These are phyloP conservation scores for Eucidaris tribuloides DNA, from an alignment of 35 echinoderm and acorn worm species.

Conservation along the genomic window DNA sequence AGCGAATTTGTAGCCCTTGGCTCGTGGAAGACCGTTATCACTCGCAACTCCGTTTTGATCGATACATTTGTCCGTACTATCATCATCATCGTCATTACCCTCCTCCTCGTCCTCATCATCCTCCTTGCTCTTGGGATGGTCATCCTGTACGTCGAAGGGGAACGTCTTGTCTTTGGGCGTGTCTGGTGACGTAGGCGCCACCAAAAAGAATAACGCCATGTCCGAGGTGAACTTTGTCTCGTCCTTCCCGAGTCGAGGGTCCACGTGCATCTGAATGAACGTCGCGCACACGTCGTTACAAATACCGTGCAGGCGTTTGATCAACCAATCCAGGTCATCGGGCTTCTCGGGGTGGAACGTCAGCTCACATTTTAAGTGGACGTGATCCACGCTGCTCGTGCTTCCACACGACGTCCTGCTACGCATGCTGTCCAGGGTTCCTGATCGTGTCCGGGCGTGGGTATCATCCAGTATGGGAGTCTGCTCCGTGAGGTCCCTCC, in stretches of 20 bases:
- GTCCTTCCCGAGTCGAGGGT: slow-evolving; percentile 19
- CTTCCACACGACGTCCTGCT: slow-evolving; percentile 31
- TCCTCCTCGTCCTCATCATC: slow-evolving; percentile 26
- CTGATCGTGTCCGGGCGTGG: slow-evolving; percentile 34
- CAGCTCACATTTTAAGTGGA: slow-evolving; percentile 73
- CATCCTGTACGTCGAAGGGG: background rate
- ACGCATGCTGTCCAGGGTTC: slow-evolving; percentile 51
- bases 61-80: background rate
- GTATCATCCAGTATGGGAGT: background rate
- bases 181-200: slow-evolving; percentile 75
- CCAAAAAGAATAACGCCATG: slow-evolving; percentile 85
- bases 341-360: slow-evolving; percentile 62
- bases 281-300: slow-evolving; percentile 82
- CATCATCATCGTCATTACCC: slow-evolving; percentile 29
- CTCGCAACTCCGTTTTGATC: background rate
- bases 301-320: slow-evolving; percentile 84
- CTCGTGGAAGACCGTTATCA: slow-evolving; percentile 11
- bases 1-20: slow-evolving; percentile 72
- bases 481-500: background rate
- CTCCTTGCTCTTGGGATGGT: slow-evolving; percentile 18
- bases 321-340: slow-evolving; percentile 65
- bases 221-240: slow-evolving; percentile 46
- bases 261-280: slow-evolving; percentile 82
- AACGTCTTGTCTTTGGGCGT: background rate
- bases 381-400: slow-evolving; percentile 35